These are phyloP conservation scores for Xiphophorus hellerii DNA, from an alignment of 2,113 vertebrate genomes.

Conservation along the genomic window DNA sequence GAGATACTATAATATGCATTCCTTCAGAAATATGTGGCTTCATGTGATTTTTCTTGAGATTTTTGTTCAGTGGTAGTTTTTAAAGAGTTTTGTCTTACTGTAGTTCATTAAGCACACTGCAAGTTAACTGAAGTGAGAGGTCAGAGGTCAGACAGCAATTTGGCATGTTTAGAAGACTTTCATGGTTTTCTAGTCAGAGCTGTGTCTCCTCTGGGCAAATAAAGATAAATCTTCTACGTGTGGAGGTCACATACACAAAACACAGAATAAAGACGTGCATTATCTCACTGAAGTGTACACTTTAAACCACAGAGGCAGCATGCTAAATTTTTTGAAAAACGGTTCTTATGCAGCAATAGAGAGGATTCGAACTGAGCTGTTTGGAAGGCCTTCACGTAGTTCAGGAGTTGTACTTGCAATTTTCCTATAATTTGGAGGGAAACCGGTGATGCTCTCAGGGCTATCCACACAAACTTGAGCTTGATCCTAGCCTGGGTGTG, in stretches of 20 bases:
- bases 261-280: conserved; percentile 16
- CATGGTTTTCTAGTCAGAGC: conserved; percentile 61
- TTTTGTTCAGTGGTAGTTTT: neutral
- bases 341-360: neutral
- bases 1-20: conserved; percentile 36
- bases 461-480: neutral
- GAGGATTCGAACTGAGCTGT: neutral
- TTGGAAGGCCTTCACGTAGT: neutral
- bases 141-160: conserved; percentile 35
- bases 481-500: neutral
- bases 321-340: conserved; percentile 2
- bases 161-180: conserved; percentile 48
- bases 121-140: conserved; percentile 31
- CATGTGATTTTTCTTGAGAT: conserved; percentile 2
- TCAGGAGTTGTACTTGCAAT: neutral
- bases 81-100: neutral
- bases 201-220: conserved; percentile 51
- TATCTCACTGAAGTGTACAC: neutral
- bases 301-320: neutral
- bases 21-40: conserved; percentile 20
- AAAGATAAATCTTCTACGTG: conserved; percentile 53
- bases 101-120: conserved; percentile 28
- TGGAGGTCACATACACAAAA: conserved; percentile 44
- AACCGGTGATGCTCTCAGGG: neutral
- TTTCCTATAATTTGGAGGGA: neutral